These are phyloP conservation scores for Clinocottus analis DNA, from an alignment of 2,113 vertebrate species.

Conservation along the genomic window DNA sequence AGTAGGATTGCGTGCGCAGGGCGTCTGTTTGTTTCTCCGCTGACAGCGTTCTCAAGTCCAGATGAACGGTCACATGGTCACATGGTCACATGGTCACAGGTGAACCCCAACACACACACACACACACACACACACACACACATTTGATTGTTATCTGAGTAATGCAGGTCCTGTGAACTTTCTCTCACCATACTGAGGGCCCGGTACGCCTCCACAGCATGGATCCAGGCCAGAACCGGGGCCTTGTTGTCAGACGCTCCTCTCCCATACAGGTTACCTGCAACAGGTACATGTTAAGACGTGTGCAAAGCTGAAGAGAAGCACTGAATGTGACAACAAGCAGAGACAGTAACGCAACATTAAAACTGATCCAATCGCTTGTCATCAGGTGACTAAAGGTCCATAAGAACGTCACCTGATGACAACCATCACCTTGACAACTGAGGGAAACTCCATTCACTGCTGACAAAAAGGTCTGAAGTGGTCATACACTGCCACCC, in stretches of 20 bases:
- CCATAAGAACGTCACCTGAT: background rate
- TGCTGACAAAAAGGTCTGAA: background rate
- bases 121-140: too few relatives aligned
- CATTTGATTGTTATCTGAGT: too few relatives aligned
- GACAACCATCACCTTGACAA: background rate
- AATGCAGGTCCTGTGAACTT: background rate
- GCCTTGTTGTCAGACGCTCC: conserved; percentile 89
- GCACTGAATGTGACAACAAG: background rate
- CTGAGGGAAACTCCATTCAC: background rate
- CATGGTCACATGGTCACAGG: too few relatives aligned
- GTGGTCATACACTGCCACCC: background rate
- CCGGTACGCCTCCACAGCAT: conserved; percentile 84
- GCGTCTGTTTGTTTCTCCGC: too few relatives aligned
- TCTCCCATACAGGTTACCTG: conserved; percentile 86
- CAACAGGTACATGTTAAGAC: background rate
- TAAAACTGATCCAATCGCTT: background rate
- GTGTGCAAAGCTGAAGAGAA: background rate
- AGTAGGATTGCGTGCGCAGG: background rate
- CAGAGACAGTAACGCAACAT: background rate
- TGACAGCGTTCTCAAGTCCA: background rate
- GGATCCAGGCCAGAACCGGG: conserved; percentile 86
- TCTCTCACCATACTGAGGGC: conserved; percentile 78
- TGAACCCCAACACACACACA: too few relatives aligned
- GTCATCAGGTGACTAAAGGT: background rate
- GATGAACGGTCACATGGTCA: background rate